Evolutionary conservation across 2,113 vertebrate species (phyloP).

Genomic region (Pedionomus torquatus): DNA sequence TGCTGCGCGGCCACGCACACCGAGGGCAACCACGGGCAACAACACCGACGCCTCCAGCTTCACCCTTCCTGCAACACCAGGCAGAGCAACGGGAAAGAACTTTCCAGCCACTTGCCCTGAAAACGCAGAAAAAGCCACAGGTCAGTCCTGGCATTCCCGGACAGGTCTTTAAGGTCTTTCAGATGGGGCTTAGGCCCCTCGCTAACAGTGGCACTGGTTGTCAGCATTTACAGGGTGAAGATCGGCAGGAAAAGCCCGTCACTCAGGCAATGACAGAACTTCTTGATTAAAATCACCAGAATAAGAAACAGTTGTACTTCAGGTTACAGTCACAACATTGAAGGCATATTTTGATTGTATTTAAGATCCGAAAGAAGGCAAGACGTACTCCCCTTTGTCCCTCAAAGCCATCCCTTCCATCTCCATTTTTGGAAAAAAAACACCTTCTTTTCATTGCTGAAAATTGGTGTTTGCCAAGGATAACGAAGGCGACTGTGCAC

Average conservation of each 20-base stretch:
- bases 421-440: not conserved
- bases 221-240: not conserved
- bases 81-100: not conserved
- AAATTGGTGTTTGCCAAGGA: not conserved
- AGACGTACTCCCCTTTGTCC: not conserved
- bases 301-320: not conserved
- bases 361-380: not conserved
- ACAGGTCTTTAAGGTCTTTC: not conserved
- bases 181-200: not conserved
- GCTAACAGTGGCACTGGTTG: not conserved
- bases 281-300: not conserved
- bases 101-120: not conserved
- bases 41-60: not conserved
- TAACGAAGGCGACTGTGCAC: not conserved
- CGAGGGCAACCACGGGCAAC: not conserved
- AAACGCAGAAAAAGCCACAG: not conserved
- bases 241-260: not conserved
- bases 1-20: accelerated
- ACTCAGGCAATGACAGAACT: not conserved
- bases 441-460: not conserved
- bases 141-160: not conserved
- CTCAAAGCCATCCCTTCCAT: not conserved
- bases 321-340: not conserved
- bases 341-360: not conserved
- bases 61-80: not conserved